Conservation (phyloP, 2,888 invertebrate species). For the Herminia tarsipennalis region DNA sequence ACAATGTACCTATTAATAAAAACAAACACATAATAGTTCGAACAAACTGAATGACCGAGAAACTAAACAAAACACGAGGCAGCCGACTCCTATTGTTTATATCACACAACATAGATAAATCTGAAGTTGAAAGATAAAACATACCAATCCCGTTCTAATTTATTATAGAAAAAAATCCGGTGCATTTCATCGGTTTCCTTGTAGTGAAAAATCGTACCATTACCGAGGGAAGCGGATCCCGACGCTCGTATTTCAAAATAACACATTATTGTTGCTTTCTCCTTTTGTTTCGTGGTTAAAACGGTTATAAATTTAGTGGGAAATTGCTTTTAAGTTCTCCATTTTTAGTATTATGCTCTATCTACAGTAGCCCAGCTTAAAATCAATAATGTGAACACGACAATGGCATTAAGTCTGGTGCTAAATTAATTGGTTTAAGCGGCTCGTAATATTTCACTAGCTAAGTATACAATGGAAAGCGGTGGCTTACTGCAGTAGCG, state of each 20-base stretch:
- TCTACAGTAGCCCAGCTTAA: slow-evolving; percentile 22
- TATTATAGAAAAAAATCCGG: slow-evolving; percentile 65
- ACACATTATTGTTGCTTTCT: slow-evolving; percentile 81
- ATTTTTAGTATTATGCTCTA: slow-evolving; percentile 44
- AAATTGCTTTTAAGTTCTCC: slow-evolving; percentile 57
- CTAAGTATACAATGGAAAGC: slow-evolving; percentile 7
- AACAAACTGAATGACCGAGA: neutral
- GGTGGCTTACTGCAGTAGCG: too few species aligned
- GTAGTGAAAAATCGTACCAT: slow-evolving; percentile 80
- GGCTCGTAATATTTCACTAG: slow-evolving; percentile 26
- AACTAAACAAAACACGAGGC: slow-evolving; percentile 17
- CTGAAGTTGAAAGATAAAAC: slow-evolving; percentile 50
- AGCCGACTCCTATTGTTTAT: slow-evolving; percentile 29
- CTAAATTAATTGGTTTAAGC: slow-evolving; percentile 35
- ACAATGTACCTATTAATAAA: neutral
- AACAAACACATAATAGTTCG: neutral
- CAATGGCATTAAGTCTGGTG: slow-evolving; percentile 29
- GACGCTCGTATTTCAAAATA: slow-evolving; percentile 79
- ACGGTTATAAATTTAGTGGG: slow-evolving; percentile 69
- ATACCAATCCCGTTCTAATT: slow-evolving; percentile 64
- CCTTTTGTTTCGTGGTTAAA: slow-evolving; percentile 73
- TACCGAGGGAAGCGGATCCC: slow-evolving; percentile 63
- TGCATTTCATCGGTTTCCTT: slow-evolving; percentile 71
- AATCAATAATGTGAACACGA: slow-evolving; percentile 43
- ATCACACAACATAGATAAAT: slow-evolving; percentile 31